Percentiles rank a stretch among this genome's conserved stretches.
phyloP scores from a whole-genome alignment of 2,888 invertebrate genomes.

The Nomada hirtipes region DNA sequence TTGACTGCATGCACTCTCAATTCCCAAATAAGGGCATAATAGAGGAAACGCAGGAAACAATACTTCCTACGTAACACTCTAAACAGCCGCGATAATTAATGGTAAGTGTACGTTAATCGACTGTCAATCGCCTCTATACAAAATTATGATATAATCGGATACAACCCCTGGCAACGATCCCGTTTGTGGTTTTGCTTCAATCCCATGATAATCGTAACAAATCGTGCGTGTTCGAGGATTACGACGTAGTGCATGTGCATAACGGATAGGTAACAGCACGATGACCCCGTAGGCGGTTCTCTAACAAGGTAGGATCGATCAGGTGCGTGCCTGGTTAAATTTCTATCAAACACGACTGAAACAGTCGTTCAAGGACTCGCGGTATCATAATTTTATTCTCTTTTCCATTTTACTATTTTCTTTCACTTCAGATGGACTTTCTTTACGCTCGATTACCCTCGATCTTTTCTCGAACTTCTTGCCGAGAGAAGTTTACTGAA shows the following conservation, averaged over 20 bases:
- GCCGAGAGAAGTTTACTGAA: not conserved
- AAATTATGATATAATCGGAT: conserved; percentile 2
- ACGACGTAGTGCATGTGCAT: conserved; percentile 23
- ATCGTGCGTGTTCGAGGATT: conserved; percentile 31
- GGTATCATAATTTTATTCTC: not conserved
- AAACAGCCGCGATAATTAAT: conserved; percentile 1
- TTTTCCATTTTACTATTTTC: no score
- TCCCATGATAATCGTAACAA: conserved; percentile 34
- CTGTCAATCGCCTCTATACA: conserved; percentile 13
- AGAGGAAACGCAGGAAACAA: no score
- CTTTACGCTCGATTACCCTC: not conserved
- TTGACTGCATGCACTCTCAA: no score
- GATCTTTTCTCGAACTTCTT: not conserved
- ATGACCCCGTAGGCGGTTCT: conserved; percentile 15
- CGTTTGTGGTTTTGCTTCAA: conserved; percentile 39
- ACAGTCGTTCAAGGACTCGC: not conserved
- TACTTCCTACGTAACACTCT: no score
- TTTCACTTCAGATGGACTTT: not conserved
- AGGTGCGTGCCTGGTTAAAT: conserved; percentile 6
- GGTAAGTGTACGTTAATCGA: not conserved
- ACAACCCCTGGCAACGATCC: not conserved
- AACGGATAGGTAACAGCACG: conserved; percentile 44
- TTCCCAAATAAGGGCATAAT: no score
- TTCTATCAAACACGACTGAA: conserved; percentile 8
- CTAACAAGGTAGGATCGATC: conserved; percentile 19